phyloP scores from a whole-genome alignment of 2,888 invertebrate species.

The Drosophila sordidapex region DNA sequence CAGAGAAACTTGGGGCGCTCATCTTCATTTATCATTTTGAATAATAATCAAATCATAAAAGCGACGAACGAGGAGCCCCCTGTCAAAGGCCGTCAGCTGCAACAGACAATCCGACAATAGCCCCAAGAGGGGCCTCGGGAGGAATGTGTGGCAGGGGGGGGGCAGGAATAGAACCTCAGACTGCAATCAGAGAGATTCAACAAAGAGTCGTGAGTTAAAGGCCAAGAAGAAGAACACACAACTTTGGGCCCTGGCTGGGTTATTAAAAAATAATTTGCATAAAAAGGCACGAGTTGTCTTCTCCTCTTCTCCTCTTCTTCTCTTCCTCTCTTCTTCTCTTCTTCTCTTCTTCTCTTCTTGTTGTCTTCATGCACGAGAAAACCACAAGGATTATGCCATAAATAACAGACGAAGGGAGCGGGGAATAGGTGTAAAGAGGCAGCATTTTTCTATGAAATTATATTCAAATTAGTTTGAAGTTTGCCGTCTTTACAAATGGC shows the following conservation, averaged over 20 bases:
- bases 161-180: conserved; percentile 8
- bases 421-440: neutral
- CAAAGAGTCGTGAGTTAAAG: conserved; percentile 27
- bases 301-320: neutral
- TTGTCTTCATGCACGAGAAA: neutral
- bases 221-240: conserved; percentile 7
- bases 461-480: conserved; percentile 80
- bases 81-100: conserved; percentile 57
- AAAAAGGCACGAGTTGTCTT: conserved; percentile 70
- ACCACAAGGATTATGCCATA: conserved; percentile 80
- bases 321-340: conserved; percentile 3
- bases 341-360: conserved; percentile 3
- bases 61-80: conserved; percentile 49
- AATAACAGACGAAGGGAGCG: conserved; percentile 49
- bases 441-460: conserved; percentile 73
- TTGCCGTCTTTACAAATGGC: conserved; percentile 68
- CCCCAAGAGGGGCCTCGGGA: neutral
- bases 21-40: conserved; percentile 82
- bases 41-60: conserved; percentile 80
- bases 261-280: conserved; percentile 83
- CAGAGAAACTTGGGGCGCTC: conserved; percentile 42
- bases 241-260: conserved; percentile 37
- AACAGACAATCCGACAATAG: conserved; percentile 44
- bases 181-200: conserved; percentile 53
- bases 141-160: neutral